phyloP scores from a whole-genome alignment of 2,113 vertebrate genomes.

The Datnioides undecimradiatus region DNA sequence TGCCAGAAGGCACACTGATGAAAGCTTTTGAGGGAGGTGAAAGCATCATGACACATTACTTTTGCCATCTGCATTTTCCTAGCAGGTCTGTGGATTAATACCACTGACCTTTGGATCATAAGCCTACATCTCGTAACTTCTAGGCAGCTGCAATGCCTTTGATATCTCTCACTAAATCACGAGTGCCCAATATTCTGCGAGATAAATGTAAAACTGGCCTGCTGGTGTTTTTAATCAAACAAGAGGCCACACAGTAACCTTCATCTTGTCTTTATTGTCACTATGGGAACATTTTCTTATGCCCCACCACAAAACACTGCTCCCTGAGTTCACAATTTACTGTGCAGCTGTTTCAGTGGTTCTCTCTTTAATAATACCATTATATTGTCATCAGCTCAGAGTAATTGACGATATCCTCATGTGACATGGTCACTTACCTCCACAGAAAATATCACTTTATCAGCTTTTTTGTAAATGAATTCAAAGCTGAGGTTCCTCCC shows the following conservation, averaged over 20 bases:
- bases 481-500: constrained; percentile 7
- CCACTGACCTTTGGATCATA: constrained; percentile 47
- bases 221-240: constrained; percentile 67
- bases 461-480: constrained; percentile 37
- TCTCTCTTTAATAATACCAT: constrained; percentile 64
- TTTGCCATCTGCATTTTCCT: neutral
- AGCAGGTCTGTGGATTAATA: constrained; percentile 48
- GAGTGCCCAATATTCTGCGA: constrained; percentile 8
- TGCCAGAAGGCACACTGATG: constrained; percentile 10
- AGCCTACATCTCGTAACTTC: constrained; percentile 25
- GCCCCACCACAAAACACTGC: constrained; percentile 38
- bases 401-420: constrained; percentile 53
- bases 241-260: constrained; percentile 39
- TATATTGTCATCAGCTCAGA: constrained; percentile 58
- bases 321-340: constrained; percentile 51
- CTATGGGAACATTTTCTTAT: constrained; percentile 29
- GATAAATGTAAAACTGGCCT: constrained; percentile 36
- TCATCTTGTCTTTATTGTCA: constrained; percentile 44
- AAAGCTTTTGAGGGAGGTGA: constrained; percentile 8
- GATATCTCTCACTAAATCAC: constrained; percentile 29
- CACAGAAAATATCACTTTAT: constrained; percentile 38
- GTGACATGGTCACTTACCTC: constrained; percentile 32
- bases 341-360: constrained; percentile 51
- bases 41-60: constrained; percentile 30
- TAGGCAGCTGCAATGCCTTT: constrained; percentile 10